Base-by-base conservation (phyloP, 2,888 invertebrate species). In the Hemistola chrysoprasaria region DNA sequence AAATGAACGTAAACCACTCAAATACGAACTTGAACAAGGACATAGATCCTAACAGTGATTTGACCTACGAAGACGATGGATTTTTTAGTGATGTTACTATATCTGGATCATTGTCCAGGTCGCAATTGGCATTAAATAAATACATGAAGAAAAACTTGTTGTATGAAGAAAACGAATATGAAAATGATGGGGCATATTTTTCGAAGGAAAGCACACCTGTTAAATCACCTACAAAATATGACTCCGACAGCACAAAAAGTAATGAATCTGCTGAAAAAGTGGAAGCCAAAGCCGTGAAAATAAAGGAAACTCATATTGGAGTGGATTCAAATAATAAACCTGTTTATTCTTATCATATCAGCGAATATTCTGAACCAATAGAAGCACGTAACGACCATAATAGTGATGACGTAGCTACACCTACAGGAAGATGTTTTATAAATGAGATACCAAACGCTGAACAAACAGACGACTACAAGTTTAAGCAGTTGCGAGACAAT, bases 191-290 rank as follows among this genome's bases (percentile, higher is more conserved):
- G 36, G 81, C 78, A 10, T 87, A 84, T 56, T 86, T 81, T 60
- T 82, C 87, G 20, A 86, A 86, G 56, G 86, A 86, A 60, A 83
- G 73, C 31, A 86, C 81, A 39, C 86, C 87, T 7, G 82, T 78
- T 48, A 73, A 84, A 45, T 79, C 77, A 22, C 69, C 73, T 25
- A 63, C 59, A 8, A 84, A 80, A 70, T 77, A 69, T 62, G 84
- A 86, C 56, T 69, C 80, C 1, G 83, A 84, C 24, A 81, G 84
- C 56, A 32, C 71, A 30, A 72, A 59, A 60, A 83, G 82, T 44
- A 67, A 61, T 43, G 76, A 76, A 32, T 75, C 71, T 7, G 43
- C 40, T 21, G 67, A 69, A 43, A 60, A 57, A 40, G 41, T 51
- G 7, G 48, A 50, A 39, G 6, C 41, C 2, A 39, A 34, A 16